These are phyloP conservation scores for Clunio marinus DNA, from an alignment of 2,888 invertebrate genomes.

Conservation along the genomic window DNA sequence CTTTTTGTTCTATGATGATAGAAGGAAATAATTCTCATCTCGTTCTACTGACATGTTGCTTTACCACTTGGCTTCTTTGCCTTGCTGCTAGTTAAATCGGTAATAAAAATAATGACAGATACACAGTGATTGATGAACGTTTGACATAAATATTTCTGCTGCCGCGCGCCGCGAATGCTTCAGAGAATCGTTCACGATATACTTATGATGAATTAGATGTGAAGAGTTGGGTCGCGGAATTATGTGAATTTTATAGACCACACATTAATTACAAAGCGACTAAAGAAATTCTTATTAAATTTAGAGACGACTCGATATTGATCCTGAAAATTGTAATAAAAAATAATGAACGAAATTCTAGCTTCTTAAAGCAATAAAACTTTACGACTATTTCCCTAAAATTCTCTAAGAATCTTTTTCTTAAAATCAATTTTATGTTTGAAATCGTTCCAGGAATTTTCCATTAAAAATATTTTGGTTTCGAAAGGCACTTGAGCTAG, in stretches of 20 bases:
- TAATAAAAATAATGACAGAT: conserved; percentile 36
- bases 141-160: neutral
- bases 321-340: conserved; percentile 24
- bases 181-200: neutral
- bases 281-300: neutral
- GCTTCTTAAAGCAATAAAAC: neutral
- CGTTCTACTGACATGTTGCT: conserved; percentile 24
- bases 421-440: conserved; percentile 13
- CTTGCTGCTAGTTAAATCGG: conserved; percentile 17
- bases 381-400: no score
- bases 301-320: neutral
- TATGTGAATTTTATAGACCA: neutral
- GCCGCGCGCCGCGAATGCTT: neutral
- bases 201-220: neutral
- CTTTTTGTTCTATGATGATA: conserved; percentile 13
- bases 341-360: conserved; percentile 12
- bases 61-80: conserved; percentile 9
- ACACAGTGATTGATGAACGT: conserved; percentile 20
- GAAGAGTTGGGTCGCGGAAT: neutral
- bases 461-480: neutral
- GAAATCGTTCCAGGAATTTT: neutral
- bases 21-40: conserved; percentile 31
- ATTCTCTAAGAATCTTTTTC: no score
- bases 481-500: neutral
- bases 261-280: neutral